A percentile compares a stretch with the other conserved stretches of the same genome.
These are phyloP conservation scores for Endomychus coccineus DNA, from an alignment of 2,888 invertebrate species.

Conservation along the genomic window DNA sequence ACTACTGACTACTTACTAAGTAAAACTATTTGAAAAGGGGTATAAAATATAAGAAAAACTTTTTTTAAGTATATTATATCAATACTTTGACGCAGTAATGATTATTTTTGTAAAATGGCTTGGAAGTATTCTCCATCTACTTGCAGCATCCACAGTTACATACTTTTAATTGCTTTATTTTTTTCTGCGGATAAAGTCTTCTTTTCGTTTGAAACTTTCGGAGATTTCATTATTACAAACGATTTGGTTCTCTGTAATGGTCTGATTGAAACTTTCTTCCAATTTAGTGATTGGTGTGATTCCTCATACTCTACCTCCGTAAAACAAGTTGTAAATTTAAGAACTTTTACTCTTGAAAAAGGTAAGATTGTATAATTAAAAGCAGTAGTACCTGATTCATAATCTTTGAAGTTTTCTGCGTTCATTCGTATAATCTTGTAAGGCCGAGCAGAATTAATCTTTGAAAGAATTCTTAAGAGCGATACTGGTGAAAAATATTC, in stretches of 20 bases:
- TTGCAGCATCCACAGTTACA: slow-evolving; percentile 12
- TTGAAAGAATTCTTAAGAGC: slow-evolving; percentile 16
- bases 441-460: slow-evolving; percentile 12
- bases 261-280: no score
- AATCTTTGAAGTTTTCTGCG: slow-evolving; percentile 11
- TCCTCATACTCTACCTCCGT: slow-evolving; percentile 17
- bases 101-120: slow-evolving; percentile 1
- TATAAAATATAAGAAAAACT: not conserved
- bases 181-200: no score
- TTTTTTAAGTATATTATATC: not conserved
- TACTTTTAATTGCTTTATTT: slow-evolving; percentile 15
- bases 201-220: slow-evolving; percentile 7
- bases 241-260: slow-evolving; percentile 2
- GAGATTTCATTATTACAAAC: slow-evolving; percentile 1
- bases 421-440: slow-evolving; percentile 17
- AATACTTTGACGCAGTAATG: no score
- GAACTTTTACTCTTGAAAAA: slow-evolving; percentile 14
- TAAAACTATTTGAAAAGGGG: no score
- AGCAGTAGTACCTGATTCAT: slow-evolving; percentile 10
- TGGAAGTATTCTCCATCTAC: slow-evolving; percentile 1
- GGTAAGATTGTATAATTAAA: slow-evolving; percentile 14
- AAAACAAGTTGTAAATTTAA: slow-evolving; percentile 15
- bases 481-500: slow-evolving; percentile 20
- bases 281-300: slow-evolving; percentile 3
- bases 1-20: no score